These are phyloP conservation scores for Mamestra brassicae DNA, from an alignment of 2,888 invertebrate genomes.

Conservation along the genomic window DNA sequence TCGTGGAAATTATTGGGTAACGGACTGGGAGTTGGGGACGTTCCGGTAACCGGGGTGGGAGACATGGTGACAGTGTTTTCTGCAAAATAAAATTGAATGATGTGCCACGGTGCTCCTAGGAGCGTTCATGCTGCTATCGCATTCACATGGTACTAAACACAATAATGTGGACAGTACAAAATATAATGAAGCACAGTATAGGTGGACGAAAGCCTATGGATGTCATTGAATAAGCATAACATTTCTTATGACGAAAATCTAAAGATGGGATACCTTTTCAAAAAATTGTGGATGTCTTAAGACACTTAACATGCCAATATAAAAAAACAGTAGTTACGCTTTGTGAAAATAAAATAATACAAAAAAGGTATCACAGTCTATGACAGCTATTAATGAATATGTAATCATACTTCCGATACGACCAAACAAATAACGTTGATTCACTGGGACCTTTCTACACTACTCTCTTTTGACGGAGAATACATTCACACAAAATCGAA, in stretches of 20 bases:
- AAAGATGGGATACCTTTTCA: slow-evolving; percentile 53
- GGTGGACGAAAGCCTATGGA: slow-evolving; percentile 57
- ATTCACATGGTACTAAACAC: slow-evolving; percentile 73
- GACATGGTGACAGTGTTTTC: slow-evolving; percentile 87
- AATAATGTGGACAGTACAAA: slow-evolving; percentile 63
- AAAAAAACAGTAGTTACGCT: slow-evolving; percentile 18
- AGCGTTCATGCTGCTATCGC: slow-evolving; percentile 80
- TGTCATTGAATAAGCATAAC: slow-evolving; percentile 52
- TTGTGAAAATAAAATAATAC: slow-evolving; percentile 24
- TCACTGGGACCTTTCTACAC: background rate
- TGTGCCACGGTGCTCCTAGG: slow-evolving; percentile 87
- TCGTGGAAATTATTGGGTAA: slow-evolving; percentile 87
- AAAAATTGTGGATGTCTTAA: slow-evolving; percentile 15
- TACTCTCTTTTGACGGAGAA: background rate
- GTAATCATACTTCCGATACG: slow-evolving; percentile 58
- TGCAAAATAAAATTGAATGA: slow-evolving; percentile 88
- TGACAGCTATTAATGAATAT: slow-evolving; percentile 48
- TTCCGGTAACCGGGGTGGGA: slow-evolving; percentile 87
- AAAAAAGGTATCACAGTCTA: slow-evolving; percentile 58
- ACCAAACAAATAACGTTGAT: slow-evolving; percentile 12
- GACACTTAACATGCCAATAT: slow-evolving; percentile 9
- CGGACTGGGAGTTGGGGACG: slow-evolving; percentile 85
- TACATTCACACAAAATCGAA: slow-evolving; percentile 17
- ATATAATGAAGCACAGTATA: slow-evolving; percentile 65
- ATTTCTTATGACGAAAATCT: slow-evolving; percentile 44